Evolutionary conservation across 2,797 vertebrate species (phyloP).

Genomic region (Dendrocincla tyrannina): DNA sequence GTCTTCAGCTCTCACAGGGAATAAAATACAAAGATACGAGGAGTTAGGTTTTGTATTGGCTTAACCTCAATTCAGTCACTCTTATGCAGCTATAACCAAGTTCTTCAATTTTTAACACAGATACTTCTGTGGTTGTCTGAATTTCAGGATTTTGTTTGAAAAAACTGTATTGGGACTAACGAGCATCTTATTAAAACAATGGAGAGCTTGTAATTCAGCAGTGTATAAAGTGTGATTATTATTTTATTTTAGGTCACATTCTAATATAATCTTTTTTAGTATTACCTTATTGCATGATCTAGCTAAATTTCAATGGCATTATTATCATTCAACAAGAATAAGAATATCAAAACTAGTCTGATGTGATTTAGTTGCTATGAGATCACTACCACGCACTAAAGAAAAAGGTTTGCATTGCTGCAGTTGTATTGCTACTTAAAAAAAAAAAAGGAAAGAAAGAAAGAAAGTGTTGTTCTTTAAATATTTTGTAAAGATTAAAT

Average conservation of each 20-base stretch:
- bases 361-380: not conserved
- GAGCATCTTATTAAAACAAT: not conserved
- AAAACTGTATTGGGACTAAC: not conserved
- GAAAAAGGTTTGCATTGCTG: not conserved
- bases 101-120: not conserved
- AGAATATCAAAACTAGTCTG: not conserved
- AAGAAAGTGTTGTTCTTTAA: not conserved
- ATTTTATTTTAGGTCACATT: not conserved
- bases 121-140: not conserved
- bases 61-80: not conserved
- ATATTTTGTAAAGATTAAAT: not conserved
- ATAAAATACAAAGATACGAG: not conserved
- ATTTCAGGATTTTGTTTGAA: not conserved
- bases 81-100: not conserved
- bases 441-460: not conserved
- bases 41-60: not conserved
- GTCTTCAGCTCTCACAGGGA: not conserved
- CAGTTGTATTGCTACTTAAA: not conserved
- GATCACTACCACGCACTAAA: not conserved
- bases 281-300: not conserved
- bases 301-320: not conserved
- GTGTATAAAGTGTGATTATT: not conserved
- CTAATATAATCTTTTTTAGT: not conserved
- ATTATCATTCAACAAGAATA: not conserved
- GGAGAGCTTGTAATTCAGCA: not conserved